Conservation (phyloP, 2,888 invertebrate genomes). For the Entomobrya proxima region DNA sequence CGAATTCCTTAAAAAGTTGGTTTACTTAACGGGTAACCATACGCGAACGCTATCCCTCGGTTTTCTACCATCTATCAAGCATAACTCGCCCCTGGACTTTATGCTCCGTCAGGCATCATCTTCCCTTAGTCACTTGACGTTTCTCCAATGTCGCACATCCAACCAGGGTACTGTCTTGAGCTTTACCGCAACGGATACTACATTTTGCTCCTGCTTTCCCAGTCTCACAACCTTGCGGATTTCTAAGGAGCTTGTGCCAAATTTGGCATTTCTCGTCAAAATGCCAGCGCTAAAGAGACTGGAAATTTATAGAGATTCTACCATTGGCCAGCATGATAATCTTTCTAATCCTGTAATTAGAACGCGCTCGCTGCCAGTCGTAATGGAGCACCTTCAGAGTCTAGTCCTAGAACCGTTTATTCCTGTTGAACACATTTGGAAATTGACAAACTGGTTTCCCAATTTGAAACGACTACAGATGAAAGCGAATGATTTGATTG, state of each 20-base stretch:
- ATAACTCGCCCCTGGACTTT: constrained; percentile 33
- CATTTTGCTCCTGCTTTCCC: constrained; percentile 5
- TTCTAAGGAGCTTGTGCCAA: constrained; percentile 38
- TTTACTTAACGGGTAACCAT: background rate
- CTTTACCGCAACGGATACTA: background rate
- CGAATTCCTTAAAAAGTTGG: constrained; percentile 34
- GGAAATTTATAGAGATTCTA: constrained; percentile 53
- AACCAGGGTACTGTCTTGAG: constrained; percentile 20
- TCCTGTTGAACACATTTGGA: constrained; percentile 52
- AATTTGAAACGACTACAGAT: constrained; percentile 55
- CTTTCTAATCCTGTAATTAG: constrained; percentile 45
- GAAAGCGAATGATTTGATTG: constrained; percentile 55
- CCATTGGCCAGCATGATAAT: constrained; percentile 46
- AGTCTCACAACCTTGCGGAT: constrained; percentile 18
- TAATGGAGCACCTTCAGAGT: constrained; percentile 3
- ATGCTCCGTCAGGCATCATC: background rate
- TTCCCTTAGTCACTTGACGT: constrained; percentile 21
- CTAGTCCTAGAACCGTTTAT: constrained; percentile 43
- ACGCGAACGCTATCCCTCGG: constrained; percentile 34
- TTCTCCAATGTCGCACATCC: constrained; percentile 42
- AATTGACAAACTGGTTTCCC: constrained; percentile 51
- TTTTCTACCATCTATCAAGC: constrained; percentile 38
- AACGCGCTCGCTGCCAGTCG: background rate
- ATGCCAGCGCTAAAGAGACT: constrained; percentile 37
- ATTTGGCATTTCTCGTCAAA: constrained; percentile 35